Conservation (phyloP, 2,113 vertebrate species). For the Carollia perspicillata region DNA sequence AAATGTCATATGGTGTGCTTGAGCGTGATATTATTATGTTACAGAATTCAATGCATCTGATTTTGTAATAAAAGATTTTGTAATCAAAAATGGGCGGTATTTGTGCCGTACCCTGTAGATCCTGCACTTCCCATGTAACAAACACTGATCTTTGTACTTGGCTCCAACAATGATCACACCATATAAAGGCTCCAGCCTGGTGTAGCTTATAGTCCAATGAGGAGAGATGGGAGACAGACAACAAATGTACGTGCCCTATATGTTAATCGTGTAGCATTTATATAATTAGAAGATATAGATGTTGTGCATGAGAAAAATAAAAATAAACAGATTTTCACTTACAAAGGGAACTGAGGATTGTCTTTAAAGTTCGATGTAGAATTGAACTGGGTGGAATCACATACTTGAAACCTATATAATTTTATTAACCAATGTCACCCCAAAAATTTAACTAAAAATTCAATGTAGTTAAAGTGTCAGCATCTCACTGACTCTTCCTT, state of each 20-base stretch:
- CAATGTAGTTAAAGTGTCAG: background rate
- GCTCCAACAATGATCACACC: background rate
- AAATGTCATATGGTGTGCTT: no score
- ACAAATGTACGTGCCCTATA: background rate
- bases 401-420: background rate
- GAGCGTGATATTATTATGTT: no score
- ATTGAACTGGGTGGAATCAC: background rate
- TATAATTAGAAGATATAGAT: background rate
- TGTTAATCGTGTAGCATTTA: background rate
- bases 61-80: no score
- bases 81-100: no score
- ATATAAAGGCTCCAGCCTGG: rapidly evolving
- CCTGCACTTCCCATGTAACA: background rate
- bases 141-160: background rate
- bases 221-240: background rate
- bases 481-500: background rate
- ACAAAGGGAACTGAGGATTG: background rate
- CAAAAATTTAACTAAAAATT: background rate
- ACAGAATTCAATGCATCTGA: background rate
- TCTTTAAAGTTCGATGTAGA: background rate
- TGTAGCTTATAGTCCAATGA: background rate
- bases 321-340: background rate
- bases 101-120: no score
- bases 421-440: background rate
- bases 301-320: background rate